A percentile compares a stretch with the other conserved stretches of the same genome.
Conservation (phyloP, 2,113 vertebrate species). For the Dermatemys mawii region DNA sequence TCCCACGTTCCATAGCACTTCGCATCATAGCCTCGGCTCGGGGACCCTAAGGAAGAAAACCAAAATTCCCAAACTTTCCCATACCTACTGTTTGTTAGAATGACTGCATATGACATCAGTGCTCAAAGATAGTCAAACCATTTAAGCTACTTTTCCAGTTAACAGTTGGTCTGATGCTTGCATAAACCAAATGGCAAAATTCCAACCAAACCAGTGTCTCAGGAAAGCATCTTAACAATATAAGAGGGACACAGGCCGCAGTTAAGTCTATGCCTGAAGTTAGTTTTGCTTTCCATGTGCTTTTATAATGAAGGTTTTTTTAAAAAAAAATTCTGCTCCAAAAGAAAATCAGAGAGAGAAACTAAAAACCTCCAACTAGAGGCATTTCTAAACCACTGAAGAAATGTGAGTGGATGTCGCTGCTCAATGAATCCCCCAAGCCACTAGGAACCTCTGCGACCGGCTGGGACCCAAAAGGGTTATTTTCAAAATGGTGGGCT, state of each 20-base stretch:
- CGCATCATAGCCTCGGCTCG: slow-evolving; percentile 88
- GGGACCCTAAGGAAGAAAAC: slow-evolving; percentile 80
- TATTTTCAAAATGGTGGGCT: not conserved
- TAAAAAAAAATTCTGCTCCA: not conserved
- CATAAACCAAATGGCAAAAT: not conserved
- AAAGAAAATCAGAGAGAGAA: not conserved
- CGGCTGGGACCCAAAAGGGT: too few relatives aligned
- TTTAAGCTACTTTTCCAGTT: not conserved
- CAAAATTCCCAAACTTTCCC: not conserved
- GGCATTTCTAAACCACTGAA: not conserved
- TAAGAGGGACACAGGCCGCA: not conserved
- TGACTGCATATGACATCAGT: not conserved
- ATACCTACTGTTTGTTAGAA: not conserved
- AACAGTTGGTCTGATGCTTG: not conserved
- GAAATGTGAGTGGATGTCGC: not conserved
- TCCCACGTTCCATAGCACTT: slow-evolving; percentile 87
- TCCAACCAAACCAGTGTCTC: not conserved
- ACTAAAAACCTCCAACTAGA: not conserved
- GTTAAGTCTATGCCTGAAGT: not conserved
- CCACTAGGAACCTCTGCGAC: too few relatives aligned
- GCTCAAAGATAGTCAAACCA: not conserved
- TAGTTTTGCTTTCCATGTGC: not conserved
- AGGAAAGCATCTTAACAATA: not conserved
- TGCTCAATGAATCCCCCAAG: not conserved
- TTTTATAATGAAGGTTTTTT: not conserved